A percentile compares a stretch with the other conserved stretches of the same genome.
These are phyloP conservation scores for Leptodactylus fuscus DNA, from an alignment of 2,113 vertebrate genomes.

Conservation along the genomic window DNA sequence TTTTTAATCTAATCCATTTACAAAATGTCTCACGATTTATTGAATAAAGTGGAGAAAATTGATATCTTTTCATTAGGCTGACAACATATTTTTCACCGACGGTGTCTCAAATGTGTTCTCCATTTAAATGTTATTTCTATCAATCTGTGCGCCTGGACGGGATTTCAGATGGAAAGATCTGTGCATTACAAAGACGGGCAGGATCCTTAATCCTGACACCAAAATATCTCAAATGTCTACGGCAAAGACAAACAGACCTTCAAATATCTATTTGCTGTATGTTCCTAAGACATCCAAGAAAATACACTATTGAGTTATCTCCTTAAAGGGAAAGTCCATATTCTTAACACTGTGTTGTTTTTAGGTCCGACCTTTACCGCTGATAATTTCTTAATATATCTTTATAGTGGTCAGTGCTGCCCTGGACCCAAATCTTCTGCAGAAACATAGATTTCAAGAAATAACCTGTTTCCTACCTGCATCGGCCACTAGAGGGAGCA, in stretches of 20 bases:
- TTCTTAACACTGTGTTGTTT: too few species aligned
- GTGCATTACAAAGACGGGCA: constrained; percentile 40
- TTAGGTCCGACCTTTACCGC: too few species aligned
- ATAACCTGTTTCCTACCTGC: too few species aligned
- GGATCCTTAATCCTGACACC: neutral
- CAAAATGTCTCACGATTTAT: constrained; percentile 78
- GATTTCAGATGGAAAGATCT: constrained; percentile 71
- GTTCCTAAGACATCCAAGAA: too few species aligned
- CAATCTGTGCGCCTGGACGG: constrained; percentile 70
- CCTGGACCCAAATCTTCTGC: too few species aligned
- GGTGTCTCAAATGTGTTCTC: constrained; percentile 76
- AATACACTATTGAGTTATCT: too few species aligned
- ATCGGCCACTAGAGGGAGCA: too few species aligned
- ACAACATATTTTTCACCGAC: constrained; percentile 77
- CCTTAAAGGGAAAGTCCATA: too few species aligned
- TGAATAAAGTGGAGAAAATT: constrained; percentile 78
- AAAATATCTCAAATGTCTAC: neutral
- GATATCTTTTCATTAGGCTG: constrained; percentile 80
- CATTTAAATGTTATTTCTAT: constrained; percentile 83
- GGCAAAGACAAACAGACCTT: constrained; percentile 39
- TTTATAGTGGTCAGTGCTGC: too few species aligned
- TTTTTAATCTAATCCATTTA: constrained; percentile 81
- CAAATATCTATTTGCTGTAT: too few species aligned
- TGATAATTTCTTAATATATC: too few species aligned
- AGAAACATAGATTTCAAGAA: too few species aligned